These are phyloP conservation scores for Oxyscelio sp. DNA, from an alignment of 2,888 invertebrate genomes.

Conservation along the genomic window DNA sequence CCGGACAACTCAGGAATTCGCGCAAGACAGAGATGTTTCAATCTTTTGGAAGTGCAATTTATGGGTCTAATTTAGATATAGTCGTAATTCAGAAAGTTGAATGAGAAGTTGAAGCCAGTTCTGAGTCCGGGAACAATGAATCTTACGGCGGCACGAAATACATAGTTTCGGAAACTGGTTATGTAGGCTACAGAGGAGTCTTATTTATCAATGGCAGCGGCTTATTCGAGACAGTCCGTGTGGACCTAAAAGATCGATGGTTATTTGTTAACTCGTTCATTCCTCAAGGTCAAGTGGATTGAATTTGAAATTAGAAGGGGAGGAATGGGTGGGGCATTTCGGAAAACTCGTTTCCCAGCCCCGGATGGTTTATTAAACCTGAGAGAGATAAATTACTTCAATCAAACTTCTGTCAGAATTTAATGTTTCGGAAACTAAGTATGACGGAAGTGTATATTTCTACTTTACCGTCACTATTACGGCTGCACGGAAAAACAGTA, in stretches of 20 bases:
- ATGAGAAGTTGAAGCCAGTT: slow-evolving; percentile 23
- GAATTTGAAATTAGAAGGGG: too few species aligned
- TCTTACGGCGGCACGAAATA: slow-evolving; percentile 20
- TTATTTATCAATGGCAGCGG: slow-evolving; percentile 12
- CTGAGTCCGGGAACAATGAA: slow-evolving; percentile 23
- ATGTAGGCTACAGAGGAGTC: slow-evolving; percentile 20
- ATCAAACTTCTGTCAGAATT: too few species aligned
- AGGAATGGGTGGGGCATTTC: too few species aligned
- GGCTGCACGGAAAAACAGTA: too few species aligned
- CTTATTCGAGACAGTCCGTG: slow-evolving; percentile 3
- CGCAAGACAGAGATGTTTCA: background rate
- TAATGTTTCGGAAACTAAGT: too few species aligned
- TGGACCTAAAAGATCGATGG: slow-evolving; percentile 11
- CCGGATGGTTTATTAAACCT: too few species aligned
- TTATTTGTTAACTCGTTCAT: background rate
- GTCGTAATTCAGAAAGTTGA: slow-evolving; percentile 17
- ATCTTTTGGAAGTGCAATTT: background rate
- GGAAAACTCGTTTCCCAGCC: too few species aligned
- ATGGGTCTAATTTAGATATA: slow-evolving; percentile 13
- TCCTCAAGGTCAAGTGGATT: too few species aligned
- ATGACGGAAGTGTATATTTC: too few species aligned
- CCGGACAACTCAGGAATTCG: background rate
- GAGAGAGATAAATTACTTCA: too few species aligned
- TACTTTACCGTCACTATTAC: too few species aligned
- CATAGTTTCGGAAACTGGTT: slow-evolving; percentile 28